Evolutionary conservation across 1,140 invertebrate genomes (phyloP).

Genomic region (Latrodectus geometricus): DNA sequence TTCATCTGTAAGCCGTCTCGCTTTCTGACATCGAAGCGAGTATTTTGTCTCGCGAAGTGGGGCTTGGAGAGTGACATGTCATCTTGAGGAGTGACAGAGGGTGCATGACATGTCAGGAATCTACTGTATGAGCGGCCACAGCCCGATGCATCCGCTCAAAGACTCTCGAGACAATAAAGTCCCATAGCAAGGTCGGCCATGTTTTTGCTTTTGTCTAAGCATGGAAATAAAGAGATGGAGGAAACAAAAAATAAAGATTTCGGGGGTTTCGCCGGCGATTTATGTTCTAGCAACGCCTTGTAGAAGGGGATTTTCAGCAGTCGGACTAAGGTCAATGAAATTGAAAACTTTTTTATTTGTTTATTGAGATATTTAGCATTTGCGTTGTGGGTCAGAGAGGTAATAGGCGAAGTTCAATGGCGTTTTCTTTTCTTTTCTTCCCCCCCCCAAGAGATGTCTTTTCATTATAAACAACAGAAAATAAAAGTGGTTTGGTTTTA

Average conservation of each 20-base stretch:
- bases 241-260: constrained; percentile 27
- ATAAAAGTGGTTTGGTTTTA: too few species aligned
- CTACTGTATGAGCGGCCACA: constrained; percentile 22
- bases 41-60: too few species aligned
- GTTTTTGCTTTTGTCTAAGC: constrained; percentile 39
- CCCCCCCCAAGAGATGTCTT: neutral
- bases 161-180: constrained; percentile 26
- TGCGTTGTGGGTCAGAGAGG: constrained; percentile 30
- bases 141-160: constrained; percentile 23
- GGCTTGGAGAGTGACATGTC: neutral
- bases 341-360: constrained; percentile 38
- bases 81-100: constrained; percentile 37
- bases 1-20: too few species aligned
- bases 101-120: constrained; percentile 47
- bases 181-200: constrained; percentile 29
- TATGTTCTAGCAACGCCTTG: constrained; percentile 32
- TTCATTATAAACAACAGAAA: neutral
- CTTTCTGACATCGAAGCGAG: too few species aligned
- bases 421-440: neutral
- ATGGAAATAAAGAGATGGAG: constrained; percentile 9
- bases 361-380: constrained; percentile 9
- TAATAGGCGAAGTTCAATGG: constrained; percentile 32
- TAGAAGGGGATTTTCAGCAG: constrained; percentile 25
- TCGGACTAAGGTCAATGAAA: constrained; percentile 48
- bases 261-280: constrained; percentile 30